phyloP scores from a whole-genome alignment of 64 coral and sea anemone genomes.

The Anthopleura sola region DNA sequence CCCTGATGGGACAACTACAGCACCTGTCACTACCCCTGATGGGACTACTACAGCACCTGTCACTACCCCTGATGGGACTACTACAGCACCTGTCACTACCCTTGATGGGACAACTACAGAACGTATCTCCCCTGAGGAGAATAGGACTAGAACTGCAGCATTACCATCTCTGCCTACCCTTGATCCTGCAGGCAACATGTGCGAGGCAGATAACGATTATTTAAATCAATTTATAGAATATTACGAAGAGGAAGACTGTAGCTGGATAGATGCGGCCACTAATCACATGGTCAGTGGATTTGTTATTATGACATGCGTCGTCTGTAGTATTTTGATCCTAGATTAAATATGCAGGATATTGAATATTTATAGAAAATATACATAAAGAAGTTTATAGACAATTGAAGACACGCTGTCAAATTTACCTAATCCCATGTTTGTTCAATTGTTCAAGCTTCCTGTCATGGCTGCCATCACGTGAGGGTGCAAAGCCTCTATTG shows the following conservation, averaged over 20 bases:
- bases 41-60: not conserved
- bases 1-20: too few relatives aligned
- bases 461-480: too few relatives aligned
- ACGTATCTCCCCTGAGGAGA: too few relatives aligned
- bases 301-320: not conserved
- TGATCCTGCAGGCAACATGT: not conserved
- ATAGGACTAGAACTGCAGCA: not conserved
- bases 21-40: not conserved
- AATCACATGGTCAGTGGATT: not conserved
- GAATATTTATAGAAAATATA: not conserved
- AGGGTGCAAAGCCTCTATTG: too few relatives aligned
- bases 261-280: slow-evolving; percentile 17
- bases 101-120: too few relatives aligned
- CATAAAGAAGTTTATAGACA: not conserved
- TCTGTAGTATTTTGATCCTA: not conserved
- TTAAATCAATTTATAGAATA: not conserved
- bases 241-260: slow-evolving; percentile 31
- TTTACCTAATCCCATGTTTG: too few relatives aligned
- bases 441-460: too few relatives aligned
- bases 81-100: not conserved
- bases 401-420: too few relatives aligned
- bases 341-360: not conserved
- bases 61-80: not conserved
- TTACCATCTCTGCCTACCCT: not conserved
- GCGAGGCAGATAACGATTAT: not conserved